Conservation (phyloP, 2,888 invertebrate genomes). For the Ectemnius continuus region DNA sequence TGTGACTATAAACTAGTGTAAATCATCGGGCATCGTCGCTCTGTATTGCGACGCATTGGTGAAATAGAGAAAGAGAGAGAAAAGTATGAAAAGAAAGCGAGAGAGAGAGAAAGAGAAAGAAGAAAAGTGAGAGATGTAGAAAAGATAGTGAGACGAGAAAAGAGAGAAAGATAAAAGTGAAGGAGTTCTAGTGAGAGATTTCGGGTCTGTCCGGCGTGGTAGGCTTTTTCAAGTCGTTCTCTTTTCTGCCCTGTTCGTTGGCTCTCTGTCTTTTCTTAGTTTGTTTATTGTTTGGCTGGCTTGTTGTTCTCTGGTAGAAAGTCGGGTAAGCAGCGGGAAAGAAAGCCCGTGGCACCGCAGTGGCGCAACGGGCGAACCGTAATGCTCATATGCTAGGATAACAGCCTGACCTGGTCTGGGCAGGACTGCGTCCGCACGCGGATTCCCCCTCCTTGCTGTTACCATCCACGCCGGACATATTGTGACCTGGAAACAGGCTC, state of each 20-base stretch:
- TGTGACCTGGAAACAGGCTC: constrained; percentile 85
- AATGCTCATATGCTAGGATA: constrained; percentile 88
- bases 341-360: constrained; percentile 78
- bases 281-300: constrained; percentile 60
- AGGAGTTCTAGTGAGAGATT: constrained; percentile 20
- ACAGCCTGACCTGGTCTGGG: constrained; percentile 87
- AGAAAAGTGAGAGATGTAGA: neutral
- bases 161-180: constrained; percentile 7
- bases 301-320: constrained; percentile 70
- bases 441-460: constrained; percentile 88
- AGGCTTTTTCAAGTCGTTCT: constrained; percentile 12
- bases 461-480: constrained; percentile 92
- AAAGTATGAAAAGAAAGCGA: neutral
- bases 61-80: neutral
- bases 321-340: constrained; percentile 67
- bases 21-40: neutral
- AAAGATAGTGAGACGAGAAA: neutral
- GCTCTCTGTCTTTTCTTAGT: neutral
- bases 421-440: constrained; percentile 81
- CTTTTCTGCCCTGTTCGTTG: no score
- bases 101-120: neutral
- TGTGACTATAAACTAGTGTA: neutral
- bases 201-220: constrained; percentile 70
- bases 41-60: no score
- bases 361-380: constrained; percentile 78